Conservation (phyloP, 2,797 vertebrate genomes). For the Enoplosus armatus region DNA sequence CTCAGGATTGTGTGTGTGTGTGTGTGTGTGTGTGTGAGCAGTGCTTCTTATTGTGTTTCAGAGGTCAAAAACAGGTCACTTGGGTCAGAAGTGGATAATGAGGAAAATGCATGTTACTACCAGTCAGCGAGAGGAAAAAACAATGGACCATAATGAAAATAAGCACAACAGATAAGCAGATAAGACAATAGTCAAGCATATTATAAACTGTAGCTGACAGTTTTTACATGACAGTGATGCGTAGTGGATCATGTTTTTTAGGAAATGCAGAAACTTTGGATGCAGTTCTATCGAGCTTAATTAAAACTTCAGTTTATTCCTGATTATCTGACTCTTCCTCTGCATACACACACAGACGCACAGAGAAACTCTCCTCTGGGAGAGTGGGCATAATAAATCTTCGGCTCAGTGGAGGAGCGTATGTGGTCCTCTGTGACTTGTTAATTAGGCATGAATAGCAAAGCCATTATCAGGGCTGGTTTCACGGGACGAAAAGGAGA, state of each 20-base stretch:
- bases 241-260: constrained; percentile 4
- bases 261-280: constrained; percentile 2
- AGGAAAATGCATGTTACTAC: constrained; percentile 16
- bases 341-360: constrained; percentile 9
- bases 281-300: constrained; percentile 18
- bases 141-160: constrained; percentile 19
- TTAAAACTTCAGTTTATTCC: constrained; percentile 40
- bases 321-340: constrained; percentile 31
- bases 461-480: constrained; percentile 62
- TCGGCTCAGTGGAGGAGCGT: constrained; percentile 40
- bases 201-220: constrained; percentile 9
- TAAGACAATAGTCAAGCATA: neutral
- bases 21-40: constrained; percentile 2
- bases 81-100: constrained; percentile 21
- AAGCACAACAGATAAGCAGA: neutral
- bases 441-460: constrained; percentile 70
- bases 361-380: constrained; percentile 39
- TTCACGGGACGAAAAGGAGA: constrained; percentile 42
- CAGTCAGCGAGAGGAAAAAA: neutral
- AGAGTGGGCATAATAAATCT: constrained; percentile 63
- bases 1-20: constrained; percentile 11
- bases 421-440: constrained; percentile 57
- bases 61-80: constrained; percentile 46
- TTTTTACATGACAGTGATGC: constrained; percentile 13
- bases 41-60: constrained; percentile 23